Evolutionary conservation across 1,140 invertebrate genomes (phyloP).

Genomic region (Caenorhabditis briggsae): DNA sequence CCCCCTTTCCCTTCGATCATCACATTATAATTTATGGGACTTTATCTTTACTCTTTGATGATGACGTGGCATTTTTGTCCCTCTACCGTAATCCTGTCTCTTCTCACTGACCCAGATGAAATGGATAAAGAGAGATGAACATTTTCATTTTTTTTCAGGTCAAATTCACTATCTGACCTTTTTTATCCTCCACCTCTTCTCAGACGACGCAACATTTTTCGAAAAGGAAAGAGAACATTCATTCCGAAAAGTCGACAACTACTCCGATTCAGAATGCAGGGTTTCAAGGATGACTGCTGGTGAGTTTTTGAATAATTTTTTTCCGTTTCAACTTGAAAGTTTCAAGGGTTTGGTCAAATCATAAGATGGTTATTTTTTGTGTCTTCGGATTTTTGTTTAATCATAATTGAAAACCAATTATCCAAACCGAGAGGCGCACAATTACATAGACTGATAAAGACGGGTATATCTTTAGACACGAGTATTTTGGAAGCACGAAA

Average conservation of each 20-base stretch:
- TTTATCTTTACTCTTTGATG: slow-evolving; percentile 28
- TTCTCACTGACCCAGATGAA: not conserved
- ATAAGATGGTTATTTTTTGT: too few species aligned
- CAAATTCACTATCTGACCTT: slow-evolving; percentile 55
- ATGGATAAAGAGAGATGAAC: not conserved
- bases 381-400: too few species aligned
- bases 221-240: slow-evolving; percentile 12
- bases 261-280: not conserved
- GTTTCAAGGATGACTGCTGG: slow-evolving; percentile 10
- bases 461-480: too few species aligned
- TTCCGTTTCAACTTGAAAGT: not conserved
- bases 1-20: slow-evolving; percentile 12
- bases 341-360: not conserved
- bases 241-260: not conserved
- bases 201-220: slow-evolving; percentile 1
- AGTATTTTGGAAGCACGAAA: too few species aligned
- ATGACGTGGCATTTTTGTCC: not conserved
- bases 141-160: slow-evolving; percentile 32
- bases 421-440: too few species aligned
- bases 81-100: not conserved
- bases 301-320: not conserved
- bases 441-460: too few species aligned
- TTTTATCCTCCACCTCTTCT: not conserved
- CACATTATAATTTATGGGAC: slow-evolving; percentile 28
- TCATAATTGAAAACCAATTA: too few species aligned